phyloP scores from a whole-genome alignment of 1,140 invertebrate species.

The Pararge aegeria region DNA sequence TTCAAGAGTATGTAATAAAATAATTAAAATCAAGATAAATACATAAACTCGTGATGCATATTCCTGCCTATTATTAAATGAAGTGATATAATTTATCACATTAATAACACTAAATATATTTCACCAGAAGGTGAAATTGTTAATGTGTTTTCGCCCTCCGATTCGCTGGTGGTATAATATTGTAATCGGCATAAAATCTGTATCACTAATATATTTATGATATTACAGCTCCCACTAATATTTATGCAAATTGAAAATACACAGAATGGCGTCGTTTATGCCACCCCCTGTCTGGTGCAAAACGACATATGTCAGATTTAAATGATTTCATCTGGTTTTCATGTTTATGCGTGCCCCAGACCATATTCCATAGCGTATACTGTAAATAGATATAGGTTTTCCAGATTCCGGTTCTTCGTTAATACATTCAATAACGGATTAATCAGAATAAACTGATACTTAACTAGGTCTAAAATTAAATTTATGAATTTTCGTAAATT shows the following conservation, averaged over 20 bases:
- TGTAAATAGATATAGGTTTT: too few relatives aligned
- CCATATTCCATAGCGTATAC: too few relatives aligned
- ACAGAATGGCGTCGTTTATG: constrained; percentile 69
- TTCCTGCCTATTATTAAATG: not conserved
- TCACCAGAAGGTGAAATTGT: constrained; percentile 22
- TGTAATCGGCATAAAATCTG: constrained; percentile 78
- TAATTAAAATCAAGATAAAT: too few relatives aligned
- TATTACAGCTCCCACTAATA: constrained; percentile 73
- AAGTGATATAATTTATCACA: constrained; percentile 8
- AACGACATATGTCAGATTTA: constrained; percentile 55
- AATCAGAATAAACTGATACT: too few relatives aligned
- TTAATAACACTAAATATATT: constrained; percentile 14
- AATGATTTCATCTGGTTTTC: constrained; percentile 33
- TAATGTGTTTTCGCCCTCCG: constrained; percentile 45
- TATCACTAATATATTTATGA: constrained; percentile 79
- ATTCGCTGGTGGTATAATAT: constrained; percentile 53
- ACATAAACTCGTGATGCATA: too few relatives aligned
- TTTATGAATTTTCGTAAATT: too few relatives aligned
- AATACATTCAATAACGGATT: too few relatives aligned
- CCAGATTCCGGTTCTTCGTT: too few relatives aligned
- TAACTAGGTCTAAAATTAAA: too few relatives aligned
- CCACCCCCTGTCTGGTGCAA: constrained; percentile 48
- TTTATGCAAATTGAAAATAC: constrained; percentile 79
- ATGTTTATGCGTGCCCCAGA: constrained; percentile 5
- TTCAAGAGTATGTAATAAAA: too few relatives aligned